Evolutionary conservation across 2,888 invertebrate species (phyloP).

Genomic region (Stenolophus ochropezus): DNA sequence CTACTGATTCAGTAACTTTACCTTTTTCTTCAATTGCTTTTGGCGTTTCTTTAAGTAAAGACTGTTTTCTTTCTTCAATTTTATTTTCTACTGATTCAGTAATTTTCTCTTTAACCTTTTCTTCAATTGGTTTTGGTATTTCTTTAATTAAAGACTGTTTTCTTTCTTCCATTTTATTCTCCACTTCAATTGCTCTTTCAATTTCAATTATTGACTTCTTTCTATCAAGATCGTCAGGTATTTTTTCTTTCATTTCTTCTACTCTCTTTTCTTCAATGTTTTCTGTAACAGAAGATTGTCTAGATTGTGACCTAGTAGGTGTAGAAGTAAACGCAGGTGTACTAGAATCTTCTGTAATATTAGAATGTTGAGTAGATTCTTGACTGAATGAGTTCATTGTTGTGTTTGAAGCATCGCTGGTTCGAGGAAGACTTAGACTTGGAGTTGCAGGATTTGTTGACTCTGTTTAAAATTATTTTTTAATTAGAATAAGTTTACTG

Average conservation of each 20-base stretch:
- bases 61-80: not conserved
- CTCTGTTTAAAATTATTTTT: slow-evolving; percentile 45
- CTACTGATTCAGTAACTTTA: no score
- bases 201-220: slow-evolving; percentile 16
- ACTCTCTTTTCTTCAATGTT: not conserved
- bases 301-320: not conserved
- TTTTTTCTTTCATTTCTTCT: not conserved
- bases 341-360: slow-evolving; percentile 1
- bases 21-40: not conserved
- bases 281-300: not conserved
- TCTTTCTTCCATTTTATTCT: slow-evolving; percentile 4
- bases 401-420: slow-evolving; percentile 19
- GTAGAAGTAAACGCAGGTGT: slow-evolving; percentile 4
- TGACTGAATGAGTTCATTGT: not conserved
- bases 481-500: no score
- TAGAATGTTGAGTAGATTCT: not conserved
- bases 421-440: slow-evolving; percentile 39
- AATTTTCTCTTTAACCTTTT: no score
- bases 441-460: slow-evolving; percentile 47
- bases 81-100: no score
- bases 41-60: not conserved
- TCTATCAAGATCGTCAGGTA: not conserved
- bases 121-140: not conserved
- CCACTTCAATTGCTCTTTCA: not conserved
- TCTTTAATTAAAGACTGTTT: not conserved